Conservation (phyloP, 2,888 invertebrate genomes). For the Parascotia fuliginaria region DNA sequence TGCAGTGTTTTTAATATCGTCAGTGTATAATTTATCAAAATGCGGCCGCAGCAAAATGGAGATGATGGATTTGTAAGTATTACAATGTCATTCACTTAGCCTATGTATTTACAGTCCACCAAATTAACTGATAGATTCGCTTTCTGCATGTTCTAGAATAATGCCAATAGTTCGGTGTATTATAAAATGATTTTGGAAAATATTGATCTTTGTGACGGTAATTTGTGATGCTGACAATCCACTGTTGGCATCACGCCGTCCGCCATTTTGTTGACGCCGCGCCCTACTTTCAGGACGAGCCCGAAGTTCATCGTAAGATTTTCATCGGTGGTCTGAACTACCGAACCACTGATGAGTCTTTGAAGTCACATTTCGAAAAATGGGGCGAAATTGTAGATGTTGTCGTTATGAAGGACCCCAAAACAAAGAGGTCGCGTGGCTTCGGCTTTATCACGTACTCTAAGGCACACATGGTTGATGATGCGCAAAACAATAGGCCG, state of each 20-base stretch:
- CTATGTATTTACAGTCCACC: too few species aligned
- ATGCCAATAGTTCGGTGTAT: too few species aligned
- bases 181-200: too few species aligned
- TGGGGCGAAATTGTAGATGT: slow-evolving; percentile 99
- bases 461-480: slow-evolving; percentile 97
- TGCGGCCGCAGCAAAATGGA: slow-evolving; percentile 82
- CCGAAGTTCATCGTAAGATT: slow-evolving; percentile 95
- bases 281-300: slow-evolving; percentile 87
- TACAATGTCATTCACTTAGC: too few species aligned
- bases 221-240: slow-evolving; percentile 15
- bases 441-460: slow-evolving; percentile 99
- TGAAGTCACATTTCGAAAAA: slow-evolving; percentile 97
- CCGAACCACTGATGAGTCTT: slow-evolving; percentile 96
- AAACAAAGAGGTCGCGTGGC: slow-evolving; percentile 97
- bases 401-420: slow-evolving; percentile 98
- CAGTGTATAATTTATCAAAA: slow-evolving; percentile 39
- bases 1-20: background rate
- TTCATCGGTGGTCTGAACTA: slow-evolving; percentile 98
- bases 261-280: slow-evolving; percentile 79
- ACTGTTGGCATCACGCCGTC: slow-evolving; percentile 39
- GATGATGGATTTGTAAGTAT: slow-evolving; percentile 82
- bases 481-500: slow-evolving; percentile 95
- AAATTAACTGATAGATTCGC: too few species aligned
- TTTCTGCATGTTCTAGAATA: background rate
- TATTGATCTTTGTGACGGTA: too few species aligned